Conservation (phyloP, 30 jellyfish, hydroid and myxozoan genomes). For the Cassiopea xamachana region DNA sequence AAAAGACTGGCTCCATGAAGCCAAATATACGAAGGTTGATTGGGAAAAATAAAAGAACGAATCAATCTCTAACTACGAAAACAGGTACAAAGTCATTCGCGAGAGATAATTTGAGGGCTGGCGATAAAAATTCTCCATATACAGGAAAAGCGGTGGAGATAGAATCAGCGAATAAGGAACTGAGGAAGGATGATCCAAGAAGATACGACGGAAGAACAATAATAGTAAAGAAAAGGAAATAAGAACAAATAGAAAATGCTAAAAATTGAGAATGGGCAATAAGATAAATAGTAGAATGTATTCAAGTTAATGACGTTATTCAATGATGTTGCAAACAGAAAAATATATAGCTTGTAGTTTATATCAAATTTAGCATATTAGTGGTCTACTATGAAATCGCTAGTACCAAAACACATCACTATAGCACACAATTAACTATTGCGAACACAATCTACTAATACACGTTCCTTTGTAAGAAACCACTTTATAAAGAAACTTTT, state of each 20-base stretch:
- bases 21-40: not conserved
- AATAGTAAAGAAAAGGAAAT: not conserved
- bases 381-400: too few species aligned
- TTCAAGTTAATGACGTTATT: too few species aligned
- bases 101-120: not conserved
- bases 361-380: too few species aligned
- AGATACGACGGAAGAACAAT: conserved; percentile 65
- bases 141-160: not conserved
- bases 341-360: too few species aligned
- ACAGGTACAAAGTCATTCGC: not conserved
- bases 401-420: too few species aligned
- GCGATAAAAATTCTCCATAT: not conserved
- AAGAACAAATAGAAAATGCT: not conserved
- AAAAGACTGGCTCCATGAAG: not conserved
- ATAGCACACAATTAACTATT: too few species aligned
- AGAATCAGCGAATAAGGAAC: conserved; percentile 53
- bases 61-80: not conserved
- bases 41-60: not conserved
- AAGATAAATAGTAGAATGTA: too few species aligned
- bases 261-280: too few species aligned
- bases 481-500: too few species aligned
- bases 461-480: too few species aligned
- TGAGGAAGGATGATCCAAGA: conserved; percentile 56
- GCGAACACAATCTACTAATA: too few species aligned
- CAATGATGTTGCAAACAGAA: too few species aligned